Evolutionary conservation across 64 coral and sea anemone genomes (phyloP), one percentile per base, ranked within the genome.

Genomic region (Platygyra sinensis): DNA sequence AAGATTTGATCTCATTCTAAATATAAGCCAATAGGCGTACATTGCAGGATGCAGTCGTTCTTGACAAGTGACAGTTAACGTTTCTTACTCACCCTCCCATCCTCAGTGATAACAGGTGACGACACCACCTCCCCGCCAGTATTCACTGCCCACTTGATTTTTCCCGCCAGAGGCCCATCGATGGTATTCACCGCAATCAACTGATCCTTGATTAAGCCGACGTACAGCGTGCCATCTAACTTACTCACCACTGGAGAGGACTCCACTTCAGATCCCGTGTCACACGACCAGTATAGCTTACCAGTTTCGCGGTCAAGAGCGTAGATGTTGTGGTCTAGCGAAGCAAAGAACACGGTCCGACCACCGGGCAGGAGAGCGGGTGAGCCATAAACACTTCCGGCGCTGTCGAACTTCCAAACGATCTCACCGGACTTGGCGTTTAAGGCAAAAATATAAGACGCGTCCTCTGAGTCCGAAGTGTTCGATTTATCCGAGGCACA

Each of bases 111-210:
- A 36, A 87, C 86, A 86, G 95, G 95, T 30, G 95, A 96, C 10
- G 91, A 96, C 6, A 96, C 88, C 14, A 93, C 95, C 57, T 96
- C 95, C 25, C 88, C 95, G 10, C 95, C 95, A 87, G 91, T 78
- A n/a, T 90, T 75, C 55, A 89, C 59, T 31, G 73, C 86, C 95
- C 95, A 96, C 32, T 93, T 96, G 22, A 96, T 42, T 32, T 63
- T 93, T 39, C 95, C 95, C 81, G 80, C 79, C 67, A 96, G 49
- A 74, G 95, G 95, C 15, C 95, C 95, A 52, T 75, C 60, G 29
- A 89, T 57, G 55, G 95, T 93, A 49, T 96, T 75, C 1, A 96
- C 62, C 5, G 95, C 95, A 85, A 96, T 86, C 72, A 96, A 12
- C 67, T 96, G 93, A 75, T 75, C 87, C 55, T 87, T 89, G 69